Base-by-base conservation (phyloP, 2,888 invertebrate genomes). In the Chrysolina oricalcia region DNA sequence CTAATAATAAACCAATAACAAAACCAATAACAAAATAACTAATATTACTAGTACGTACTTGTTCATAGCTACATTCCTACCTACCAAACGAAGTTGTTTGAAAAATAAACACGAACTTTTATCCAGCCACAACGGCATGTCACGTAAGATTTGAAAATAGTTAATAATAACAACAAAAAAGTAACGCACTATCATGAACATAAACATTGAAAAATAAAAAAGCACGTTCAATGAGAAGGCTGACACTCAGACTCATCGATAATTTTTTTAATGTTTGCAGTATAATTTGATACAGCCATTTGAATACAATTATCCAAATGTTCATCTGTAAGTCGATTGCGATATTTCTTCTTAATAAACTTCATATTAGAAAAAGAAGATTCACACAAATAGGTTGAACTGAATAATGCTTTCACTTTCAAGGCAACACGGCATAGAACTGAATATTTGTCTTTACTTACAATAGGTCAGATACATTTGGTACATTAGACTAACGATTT, bases 211-310 rank as follows among this genome's bases (percentile, higher is more conserved):
- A 17, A 53, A 53, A 53, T 53, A 53, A 53, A 53, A 53, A 53
- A 63, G 63, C 63, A 63, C 63, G 63, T 21, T 63, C 63, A 63
- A 63, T 63, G 35, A 35, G 63, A 63, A 63, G 63, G 63, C 63
- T 35, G 63, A 63, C 63, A 63, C 63, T 63, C 63, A 50, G 67
- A 50, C 67, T 67, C 67, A 67, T 67, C 27, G 50, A 67, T 50
- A 67, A 63, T 67, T 50, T 67, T 67, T 67, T 67, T 21, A 67
- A 67, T 21, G 50, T 50, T 67, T 67, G 67, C 67, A 67, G 27
- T 67, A 67, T 67, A 67, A 67, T 67, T 67, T 67, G 67, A 67
- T 23, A 40, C 48, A 67, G 50, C 50, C 50, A 68, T 68, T 68
- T 50, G 67, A 68, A 50, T 68, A 68, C 67, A 68, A n/a, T 46